Conservation (phyloP, 2,797 vertebrate species). For the Coendou prehensilis region DNA sequence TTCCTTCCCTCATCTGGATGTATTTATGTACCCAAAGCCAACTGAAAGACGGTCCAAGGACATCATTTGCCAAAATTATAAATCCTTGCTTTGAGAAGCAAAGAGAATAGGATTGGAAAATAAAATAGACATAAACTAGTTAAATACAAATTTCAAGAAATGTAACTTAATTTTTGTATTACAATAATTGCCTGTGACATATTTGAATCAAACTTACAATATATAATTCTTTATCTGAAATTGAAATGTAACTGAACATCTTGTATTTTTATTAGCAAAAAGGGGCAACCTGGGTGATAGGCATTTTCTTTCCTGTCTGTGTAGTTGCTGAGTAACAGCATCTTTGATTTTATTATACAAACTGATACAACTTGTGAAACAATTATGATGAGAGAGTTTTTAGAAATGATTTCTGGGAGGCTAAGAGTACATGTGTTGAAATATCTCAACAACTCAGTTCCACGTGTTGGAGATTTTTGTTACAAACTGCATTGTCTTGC, state of each 20-base stretch:
- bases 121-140: neutral
- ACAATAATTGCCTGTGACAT: neutral
- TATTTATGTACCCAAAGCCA: neutral
- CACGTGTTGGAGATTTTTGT: neutral
- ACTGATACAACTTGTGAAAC: neutral
- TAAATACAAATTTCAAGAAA: neutral
- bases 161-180: neutral
- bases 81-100: neutral
- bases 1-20: neutral
- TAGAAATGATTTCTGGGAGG: neutral
- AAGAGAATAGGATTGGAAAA: neutral
- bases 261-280: slow-evolving; percentile 7
- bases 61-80: slow-evolving; percentile 36
- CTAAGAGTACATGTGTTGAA: neutral
- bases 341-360: neutral
- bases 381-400: neutral
- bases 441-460: neutral
- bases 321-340: neutral
- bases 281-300: neutral
- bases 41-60: neutral
- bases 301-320: neutral
- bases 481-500: neutral
- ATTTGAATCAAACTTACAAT: neutral
- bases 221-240: slow-evolving; percentile 17
- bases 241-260: neutral